Evolutionary conservation across 2,113 vertebrate genomes (phyloP), one percentile per base, ranked within the genome.

Genomic region (Sceloporus tristichus): DNA sequence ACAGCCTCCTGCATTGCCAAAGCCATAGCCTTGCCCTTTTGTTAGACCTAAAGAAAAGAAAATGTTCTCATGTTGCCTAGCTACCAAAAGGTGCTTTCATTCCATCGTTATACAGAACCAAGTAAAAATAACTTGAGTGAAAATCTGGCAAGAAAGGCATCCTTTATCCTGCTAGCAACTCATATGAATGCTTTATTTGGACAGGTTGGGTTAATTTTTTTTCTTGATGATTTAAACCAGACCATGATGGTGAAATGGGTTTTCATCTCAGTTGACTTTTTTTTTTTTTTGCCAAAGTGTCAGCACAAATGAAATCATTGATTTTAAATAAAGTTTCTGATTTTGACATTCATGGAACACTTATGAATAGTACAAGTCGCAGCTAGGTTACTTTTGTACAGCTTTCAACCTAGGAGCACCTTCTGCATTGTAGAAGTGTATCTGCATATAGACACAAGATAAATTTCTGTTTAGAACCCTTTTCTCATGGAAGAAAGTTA

Each of bases 1-100:
- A 48, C 48, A 70, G 70, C 53, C 18, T 79, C 62, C 54, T 71
- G 25, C 23, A 73, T 42, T n/a, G 10, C 62, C 68, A 9, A 79
- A 74, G 79, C 27, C 10, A n/a, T 34, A 53, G 3, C 40, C 29
- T 82, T 66, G 59, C 53, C 38, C 82, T 75, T 75, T 81, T 65
- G 56, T 74, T 25, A 87, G 59, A 29, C 18, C 5, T 79, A 29
- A 81, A 73, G 59, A 18, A 71, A 74, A 82, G 75, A 66, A 59
- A 59, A 75, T 66, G 27, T 76, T 82, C 40, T 54, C 71, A n/a
- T 76, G 71, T 76, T 76, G 56, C 56, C 54, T 82, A 48, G 54
- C 79, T 74, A 87, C 25, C 16, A 34, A 13, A 21, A 76, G 70
- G 73, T 48, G 4, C n/a, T 75, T 87, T 81, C 25, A 82, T n/a